These are phyloP conservation scores for Colaptes auratus DNA, from an alignment of 2,113 vertebrate species.

Conservation along the genomic window DNA sequence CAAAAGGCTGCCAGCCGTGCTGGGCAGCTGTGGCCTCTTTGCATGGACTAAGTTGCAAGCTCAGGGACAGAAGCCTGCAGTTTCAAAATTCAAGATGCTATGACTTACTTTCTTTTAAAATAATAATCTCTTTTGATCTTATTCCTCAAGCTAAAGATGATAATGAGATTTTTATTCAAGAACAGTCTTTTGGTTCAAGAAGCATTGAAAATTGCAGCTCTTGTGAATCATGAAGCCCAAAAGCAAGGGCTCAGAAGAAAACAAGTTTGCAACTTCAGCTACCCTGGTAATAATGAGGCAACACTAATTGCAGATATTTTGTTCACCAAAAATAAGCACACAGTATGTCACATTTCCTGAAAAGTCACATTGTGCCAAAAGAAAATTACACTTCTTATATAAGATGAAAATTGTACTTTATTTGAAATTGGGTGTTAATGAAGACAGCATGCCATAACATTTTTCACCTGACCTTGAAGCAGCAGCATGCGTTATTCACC, in stretches of 20 bases:
- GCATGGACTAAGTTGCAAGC: neutral
- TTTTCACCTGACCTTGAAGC: conserved; percentile 18
- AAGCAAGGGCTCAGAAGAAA: conserved; percentile 18
- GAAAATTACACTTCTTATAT: neutral
- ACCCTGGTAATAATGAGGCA: neutral
- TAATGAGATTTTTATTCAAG: conserved; percentile 31
- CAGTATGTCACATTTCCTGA: neutral
- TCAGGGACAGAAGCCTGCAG: neutral
- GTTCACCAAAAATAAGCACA: neutral
- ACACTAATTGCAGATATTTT: neutral
- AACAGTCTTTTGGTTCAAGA: neutral
- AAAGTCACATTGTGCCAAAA: neutral
- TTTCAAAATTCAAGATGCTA: neutral
- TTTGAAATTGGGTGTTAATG: neutral
- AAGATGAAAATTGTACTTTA: neutral
- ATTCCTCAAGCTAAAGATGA: neutral
- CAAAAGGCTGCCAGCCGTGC: neutral
- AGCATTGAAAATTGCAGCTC: neutral
- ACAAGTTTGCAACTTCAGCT: neutral
- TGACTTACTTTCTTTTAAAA: neutral
- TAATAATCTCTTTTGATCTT: neutral
- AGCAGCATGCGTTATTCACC: neutral
- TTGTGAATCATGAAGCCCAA: neutral
- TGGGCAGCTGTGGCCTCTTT: neutral
- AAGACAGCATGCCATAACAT: neutral